phyloP scores from a whole-genome alignment of 2,797 vertebrate species.

The Gymnocypris eckloni region DNA sequence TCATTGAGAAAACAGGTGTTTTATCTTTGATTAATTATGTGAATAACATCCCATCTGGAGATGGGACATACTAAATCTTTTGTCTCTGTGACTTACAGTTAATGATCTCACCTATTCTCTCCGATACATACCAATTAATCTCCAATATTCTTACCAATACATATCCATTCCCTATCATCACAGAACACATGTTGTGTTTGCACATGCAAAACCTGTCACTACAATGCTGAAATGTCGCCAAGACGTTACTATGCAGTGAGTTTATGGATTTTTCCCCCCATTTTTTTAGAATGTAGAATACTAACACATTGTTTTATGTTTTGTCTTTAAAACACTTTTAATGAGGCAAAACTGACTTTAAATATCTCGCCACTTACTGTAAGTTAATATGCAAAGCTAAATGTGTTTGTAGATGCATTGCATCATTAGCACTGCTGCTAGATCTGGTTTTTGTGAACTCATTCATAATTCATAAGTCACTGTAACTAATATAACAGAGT shows the following conservation, averaged over 20 bases:
- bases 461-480: slow-evolving; percentile 45
- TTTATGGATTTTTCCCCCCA: too few relatives aligned
- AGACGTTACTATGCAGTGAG: neutral
- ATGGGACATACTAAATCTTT: neutral
- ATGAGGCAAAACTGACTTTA: neutral
- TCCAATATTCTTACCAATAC: neutral
- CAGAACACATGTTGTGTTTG: neutral
- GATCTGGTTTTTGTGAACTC: slow-evolving; percentile 37
- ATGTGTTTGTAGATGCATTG: slow-evolving; percentile 6
- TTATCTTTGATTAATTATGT: slow-evolving; percentile 1
- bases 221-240: neutral
- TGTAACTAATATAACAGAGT: slow-evolving; percentile 45
- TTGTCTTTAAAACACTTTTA: neutral
- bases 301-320: neutral
- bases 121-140: too few relatives aligned
- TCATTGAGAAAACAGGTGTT: slow-evolving; percentile 9
- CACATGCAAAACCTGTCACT: neutral
- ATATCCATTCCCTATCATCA: neutral
- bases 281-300: neutral
- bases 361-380: neutral
- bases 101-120: slow-evolving; percentile 15
- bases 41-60: slow-evolving; percentile 13
- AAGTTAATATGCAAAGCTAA: neutral
- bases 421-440: neutral
- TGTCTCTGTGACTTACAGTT: slow-evolving; percentile 11